These are phyloP conservation scores for Ameiurus melas DNA, from an alignment of 2,113 vertebrate species.

Conservation along the genomic window DNA sequence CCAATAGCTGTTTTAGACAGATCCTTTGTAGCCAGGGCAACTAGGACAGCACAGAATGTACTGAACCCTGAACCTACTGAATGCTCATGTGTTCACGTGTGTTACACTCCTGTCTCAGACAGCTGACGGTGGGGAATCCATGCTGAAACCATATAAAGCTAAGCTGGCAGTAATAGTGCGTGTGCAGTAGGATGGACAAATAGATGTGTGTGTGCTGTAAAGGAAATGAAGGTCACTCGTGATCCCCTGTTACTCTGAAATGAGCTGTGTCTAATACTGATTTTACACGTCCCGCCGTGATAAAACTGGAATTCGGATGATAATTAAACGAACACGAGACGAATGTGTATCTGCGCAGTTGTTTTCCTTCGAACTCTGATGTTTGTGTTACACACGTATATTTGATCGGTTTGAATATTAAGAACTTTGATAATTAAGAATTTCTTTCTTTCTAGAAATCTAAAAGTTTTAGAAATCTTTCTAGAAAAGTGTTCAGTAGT, in stretches of 20 bases:
- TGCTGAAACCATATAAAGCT: background rate
- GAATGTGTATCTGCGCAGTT: background rate
- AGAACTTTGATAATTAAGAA: background rate
- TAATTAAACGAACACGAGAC: background rate
- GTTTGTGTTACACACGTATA: background rate
- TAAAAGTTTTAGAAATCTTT: too few relatives aligned
- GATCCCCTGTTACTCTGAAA: too few relatives aligned
- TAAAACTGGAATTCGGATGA: background rate
- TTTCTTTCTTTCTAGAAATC: background rate
- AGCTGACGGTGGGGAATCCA: conserved; percentile 13
- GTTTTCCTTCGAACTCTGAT: background rate
- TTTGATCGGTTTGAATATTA: background rate
- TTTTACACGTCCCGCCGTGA: background rate
- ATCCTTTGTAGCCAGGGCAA: conserved; percentile 46
- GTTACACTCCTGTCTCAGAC: conserved; percentile 11
- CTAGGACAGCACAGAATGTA: conserved; percentile 9
- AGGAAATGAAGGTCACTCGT: too few relatives aligned
- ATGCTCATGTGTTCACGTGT: background rate
- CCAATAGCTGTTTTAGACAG: conserved; percentile 28
- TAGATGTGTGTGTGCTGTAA: background rate
- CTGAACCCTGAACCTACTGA: conserved; percentile 3
- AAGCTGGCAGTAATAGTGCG: background rate
- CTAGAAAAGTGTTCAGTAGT: too few relatives aligned
- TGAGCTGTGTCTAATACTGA: background rate
- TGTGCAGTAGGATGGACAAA: background rate